phyloP scores from a whole-genome alignment of 2,113 vertebrate species.

The Zosterops japonicus region DNA sequence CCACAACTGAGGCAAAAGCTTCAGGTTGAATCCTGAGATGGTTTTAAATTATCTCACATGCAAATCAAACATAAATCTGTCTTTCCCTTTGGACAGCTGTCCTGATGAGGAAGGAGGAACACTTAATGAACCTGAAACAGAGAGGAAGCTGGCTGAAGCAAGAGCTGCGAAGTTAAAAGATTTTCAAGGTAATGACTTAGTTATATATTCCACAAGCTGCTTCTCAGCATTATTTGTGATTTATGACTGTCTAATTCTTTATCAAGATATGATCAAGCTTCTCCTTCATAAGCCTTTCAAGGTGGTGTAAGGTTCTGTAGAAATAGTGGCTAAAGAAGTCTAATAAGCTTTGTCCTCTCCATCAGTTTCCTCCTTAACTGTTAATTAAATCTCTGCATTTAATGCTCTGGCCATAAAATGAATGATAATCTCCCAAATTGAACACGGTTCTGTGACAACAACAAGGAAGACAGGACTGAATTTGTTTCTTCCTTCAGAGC shows the following conservation, averaged over 20 bases:
- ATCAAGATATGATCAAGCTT: background rate
- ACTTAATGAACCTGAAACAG: constrained; percentile 83
- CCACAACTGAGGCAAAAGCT: background rate
- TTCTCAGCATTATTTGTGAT: background rate
- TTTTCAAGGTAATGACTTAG: constrained; percentile 83
- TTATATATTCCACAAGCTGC: background rate
- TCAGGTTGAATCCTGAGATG: background rate
- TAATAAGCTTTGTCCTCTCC: background rate
- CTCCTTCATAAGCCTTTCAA: constrained; percentile 2
- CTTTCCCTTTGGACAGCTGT: constrained; percentile 74
- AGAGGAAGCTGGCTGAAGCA: constrained; percentile 66
- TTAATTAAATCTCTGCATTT: background rate
- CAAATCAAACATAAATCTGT: background rate
- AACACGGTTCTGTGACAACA: background rate
- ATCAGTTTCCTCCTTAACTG: background rate
- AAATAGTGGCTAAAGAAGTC: background rate
- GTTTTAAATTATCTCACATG: background rate
- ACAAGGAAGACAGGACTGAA: background rate
- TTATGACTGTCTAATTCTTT: background rate
- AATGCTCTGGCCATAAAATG: background rate
- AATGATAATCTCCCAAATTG: background rate
- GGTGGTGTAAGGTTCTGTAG: background rate
- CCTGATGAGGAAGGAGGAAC: constrained; percentile 84
- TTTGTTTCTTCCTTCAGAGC: constrained; percentile 73
- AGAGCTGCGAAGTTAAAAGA: constrained; percentile 80